Conservation (phyloP, 2,888 invertebrate genomes). For the Cryptops parisi region DNA sequence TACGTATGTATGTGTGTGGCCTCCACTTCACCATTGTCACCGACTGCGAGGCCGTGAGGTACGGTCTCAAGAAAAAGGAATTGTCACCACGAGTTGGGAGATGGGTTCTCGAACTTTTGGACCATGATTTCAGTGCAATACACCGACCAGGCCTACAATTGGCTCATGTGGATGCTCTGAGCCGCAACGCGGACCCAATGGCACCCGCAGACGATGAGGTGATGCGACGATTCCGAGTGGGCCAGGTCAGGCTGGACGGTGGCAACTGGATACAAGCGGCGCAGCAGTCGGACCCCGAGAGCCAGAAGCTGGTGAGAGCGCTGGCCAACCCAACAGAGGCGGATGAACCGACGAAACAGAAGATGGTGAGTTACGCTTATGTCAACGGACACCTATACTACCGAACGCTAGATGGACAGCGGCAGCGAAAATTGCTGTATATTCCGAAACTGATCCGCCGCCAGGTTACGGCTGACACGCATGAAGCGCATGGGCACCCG, state of each 20-base stretch:
- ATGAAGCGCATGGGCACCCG: not conserved
- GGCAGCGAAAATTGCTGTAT: no score
- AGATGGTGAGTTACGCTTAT: no score
- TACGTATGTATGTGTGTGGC: conserved; percentile 3
- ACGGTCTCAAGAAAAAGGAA: not conserved
- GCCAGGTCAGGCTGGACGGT: not conserved
- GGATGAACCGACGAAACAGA: not conserved
- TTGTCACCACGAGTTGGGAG: not conserved
- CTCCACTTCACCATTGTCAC: conserved; percentile 5
- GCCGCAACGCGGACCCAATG: no score
- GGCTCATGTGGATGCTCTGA: not conserved
- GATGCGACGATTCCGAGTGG: not conserved
- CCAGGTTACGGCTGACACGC: not conserved
- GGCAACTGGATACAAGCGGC: not conserved
- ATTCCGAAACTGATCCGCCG: not conserved
- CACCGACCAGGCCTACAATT: not conserved
- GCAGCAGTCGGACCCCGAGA: not conserved
- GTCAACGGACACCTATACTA: no score
- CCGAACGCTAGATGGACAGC: no score
- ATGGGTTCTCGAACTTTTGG: not conserved
- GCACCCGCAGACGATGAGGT: not conserved
- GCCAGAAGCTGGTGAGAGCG: not conserved
- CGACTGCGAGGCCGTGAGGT: conserved; percentile 7
- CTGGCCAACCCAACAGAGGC: not conserved
- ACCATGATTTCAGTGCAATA: not conserved